Percentiles rank a stretch among this genome's conserved stretches.
phyloP scores from a whole-genome alignment of 2,797 vertebrate species.

The Trachurus trachurus region DNA sequence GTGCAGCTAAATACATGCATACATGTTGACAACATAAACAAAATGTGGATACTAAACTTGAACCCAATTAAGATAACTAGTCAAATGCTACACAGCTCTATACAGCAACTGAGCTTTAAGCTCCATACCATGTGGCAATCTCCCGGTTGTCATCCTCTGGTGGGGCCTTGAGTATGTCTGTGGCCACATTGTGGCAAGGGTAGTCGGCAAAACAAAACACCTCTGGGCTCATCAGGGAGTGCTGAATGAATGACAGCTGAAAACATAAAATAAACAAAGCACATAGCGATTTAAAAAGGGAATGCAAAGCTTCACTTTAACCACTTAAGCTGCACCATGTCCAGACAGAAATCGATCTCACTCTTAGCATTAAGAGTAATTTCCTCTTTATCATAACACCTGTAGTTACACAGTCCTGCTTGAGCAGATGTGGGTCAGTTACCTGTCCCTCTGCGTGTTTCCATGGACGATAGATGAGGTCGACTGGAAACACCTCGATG shows the following conservation, averaged over 20 bases:
- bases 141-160: slow-evolving; percentile 99
- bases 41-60: neutral
- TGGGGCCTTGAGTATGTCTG: slow-evolving; percentile 98
- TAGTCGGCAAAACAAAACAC: slow-evolving; percentile 99
- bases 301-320: neutral
- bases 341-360: slow-evolving; percentile 1
- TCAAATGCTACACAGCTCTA: too few species aligned
- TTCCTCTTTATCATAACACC: neutral
- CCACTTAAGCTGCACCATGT: neutral
- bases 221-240: slow-evolving; percentile 97
- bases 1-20: neutral
- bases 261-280: neutral
- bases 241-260: slow-evolving; percentile 98
- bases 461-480: slow-evolving; percentile 98
- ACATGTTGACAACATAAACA: too few species aligned
- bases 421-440: slow-evolving; percentile 8
- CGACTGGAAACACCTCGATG: slow-evolving; percentile 97
- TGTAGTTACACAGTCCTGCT: neutral
- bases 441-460: slow-evolving; percentile 99
- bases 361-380: too few species aligned
- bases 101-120: neutral
- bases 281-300: neutral
- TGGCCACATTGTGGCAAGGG: slow-evolving; percentile 96
- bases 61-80: neutral
- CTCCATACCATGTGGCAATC: slow-evolving; percentile 95